phyloP scores from a whole-genome alignment of 1,140 invertebrate species.

The Zeugodacus cucurbitae region DNA sequence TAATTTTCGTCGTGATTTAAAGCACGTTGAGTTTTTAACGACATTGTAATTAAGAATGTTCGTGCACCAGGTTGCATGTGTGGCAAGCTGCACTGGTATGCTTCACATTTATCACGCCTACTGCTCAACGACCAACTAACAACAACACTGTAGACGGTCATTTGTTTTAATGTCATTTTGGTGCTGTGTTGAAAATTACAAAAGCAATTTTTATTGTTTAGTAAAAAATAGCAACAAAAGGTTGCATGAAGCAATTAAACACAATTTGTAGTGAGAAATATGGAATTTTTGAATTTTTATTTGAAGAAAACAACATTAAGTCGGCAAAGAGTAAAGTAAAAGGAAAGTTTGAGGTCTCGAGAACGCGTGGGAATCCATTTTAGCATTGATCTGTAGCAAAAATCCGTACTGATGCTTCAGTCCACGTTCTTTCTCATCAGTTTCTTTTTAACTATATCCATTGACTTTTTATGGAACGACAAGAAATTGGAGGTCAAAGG shows the following conservation, averaged over 20 bases:
- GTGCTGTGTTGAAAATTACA: neutral
- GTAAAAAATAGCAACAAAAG: neutral
- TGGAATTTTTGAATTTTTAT: neutral
- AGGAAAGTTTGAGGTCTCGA: too few relatives aligned
- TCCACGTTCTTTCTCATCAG: too few relatives aligned
- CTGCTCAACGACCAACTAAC: neutral
- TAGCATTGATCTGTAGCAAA: too few relatives aligned
- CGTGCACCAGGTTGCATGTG: neutral
- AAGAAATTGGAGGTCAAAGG: too few relatives aligned
- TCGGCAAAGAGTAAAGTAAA: too few relatives aligned
- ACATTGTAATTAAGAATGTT: neutral
- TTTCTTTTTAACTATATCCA: too few relatives aligned
- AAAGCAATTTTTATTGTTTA: neutral
- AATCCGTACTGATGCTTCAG: too few relatives aligned
- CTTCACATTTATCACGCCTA: constrained; percentile 1
- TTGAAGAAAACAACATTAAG: too few relatives aligned
- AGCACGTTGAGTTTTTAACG: neutral
- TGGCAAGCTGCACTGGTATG: neutral
- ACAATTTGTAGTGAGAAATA: neutral
- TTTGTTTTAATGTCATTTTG: constrained; percentile 7
- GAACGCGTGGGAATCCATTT: too few relatives aligned
- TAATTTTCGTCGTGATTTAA: neutral
- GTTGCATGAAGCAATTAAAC: neutral
- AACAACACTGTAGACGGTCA: neutral
- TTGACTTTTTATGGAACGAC: too few relatives aligned